Conservation (phyloP, 2,113 vertebrate species). For the Piprites chloris region DNA sequence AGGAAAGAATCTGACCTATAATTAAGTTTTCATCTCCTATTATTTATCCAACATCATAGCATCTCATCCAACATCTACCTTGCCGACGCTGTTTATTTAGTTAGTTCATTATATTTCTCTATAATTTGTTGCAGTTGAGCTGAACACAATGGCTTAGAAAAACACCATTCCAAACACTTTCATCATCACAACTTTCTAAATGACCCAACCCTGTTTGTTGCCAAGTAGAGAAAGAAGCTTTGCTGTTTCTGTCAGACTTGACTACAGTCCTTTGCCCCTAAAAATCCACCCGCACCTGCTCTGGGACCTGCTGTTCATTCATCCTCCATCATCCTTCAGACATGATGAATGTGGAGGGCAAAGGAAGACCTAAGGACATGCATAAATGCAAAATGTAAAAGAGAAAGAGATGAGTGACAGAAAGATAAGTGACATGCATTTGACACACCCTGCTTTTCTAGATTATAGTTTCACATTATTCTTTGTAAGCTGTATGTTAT, state of each 20-base stretch:
- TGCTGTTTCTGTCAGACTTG: slow-evolving; percentile 20
- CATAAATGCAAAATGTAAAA: neutral
- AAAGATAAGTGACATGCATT: neutral
- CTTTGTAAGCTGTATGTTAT: neutral
- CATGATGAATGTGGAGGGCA: neutral
- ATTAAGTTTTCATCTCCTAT: slow-evolving; percentile 66
- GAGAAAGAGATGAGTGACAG: neutral
- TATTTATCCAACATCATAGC: slow-evolving; percentile 48
- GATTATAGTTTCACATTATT: neutral
- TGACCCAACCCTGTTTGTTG: slow-evolving; percentile 27
- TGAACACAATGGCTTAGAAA: slow-evolving; percentile 52
- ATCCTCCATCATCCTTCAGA: neutral
- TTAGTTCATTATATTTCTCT: slow-evolving; percentile 63
- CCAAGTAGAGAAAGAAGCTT: slow-evolving; percentile 3
- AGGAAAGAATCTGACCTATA: slow-evolving; percentile 34
- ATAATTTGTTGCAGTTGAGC: slow-evolving; percentile 51
- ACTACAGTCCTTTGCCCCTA: slow-evolving; percentile 2
- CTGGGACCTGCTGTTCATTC: neutral
- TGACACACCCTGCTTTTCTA: slow-evolving; percentile 18
- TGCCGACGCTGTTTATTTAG: slow-evolving; percentile 63
- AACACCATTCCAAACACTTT: slow-evolving; percentile 66
- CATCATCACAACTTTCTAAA: slow-evolving; percentile 64
- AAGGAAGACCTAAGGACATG: neutral
- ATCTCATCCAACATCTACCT: slow-evolving; percentile 60
- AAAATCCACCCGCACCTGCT: slow-evolving; percentile 6